Percentiles rank a stretch among this genome's conserved stretches.
Evolutionary conservation across 2,113 vertebrate genomes (phyloP).

Genomic region (Chelonoidis abingdonii): DNA sequence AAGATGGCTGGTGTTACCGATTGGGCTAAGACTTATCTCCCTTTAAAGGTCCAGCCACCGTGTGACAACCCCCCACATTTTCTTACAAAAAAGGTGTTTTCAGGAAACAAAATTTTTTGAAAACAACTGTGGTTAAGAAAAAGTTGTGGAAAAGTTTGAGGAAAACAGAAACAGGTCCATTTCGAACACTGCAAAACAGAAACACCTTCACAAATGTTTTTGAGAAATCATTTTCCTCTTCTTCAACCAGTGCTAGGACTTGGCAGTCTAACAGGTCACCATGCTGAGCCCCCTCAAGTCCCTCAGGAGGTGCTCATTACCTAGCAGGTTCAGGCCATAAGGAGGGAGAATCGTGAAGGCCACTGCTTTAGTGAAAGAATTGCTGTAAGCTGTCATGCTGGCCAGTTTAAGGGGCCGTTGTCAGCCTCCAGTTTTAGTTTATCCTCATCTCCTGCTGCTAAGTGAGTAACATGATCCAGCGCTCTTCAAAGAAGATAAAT

Average conservation of each 20-base stretch:
- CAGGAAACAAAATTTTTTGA: not conserved
- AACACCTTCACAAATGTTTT: not conserved
- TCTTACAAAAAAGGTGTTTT: not conserved
- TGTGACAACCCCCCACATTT: not conserved
- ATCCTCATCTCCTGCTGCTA: conserved; percentile 73
- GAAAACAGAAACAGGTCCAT: not conserved
- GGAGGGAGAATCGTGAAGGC: not conserved
- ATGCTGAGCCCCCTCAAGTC: not conserved
- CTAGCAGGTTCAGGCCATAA: not conserved
- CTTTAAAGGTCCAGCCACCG: not conserved
- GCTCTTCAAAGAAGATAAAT: conserved; percentile 59
- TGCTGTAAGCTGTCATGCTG: not conserved
- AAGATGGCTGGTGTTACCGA: not conserved
- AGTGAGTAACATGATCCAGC: conserved; percentile 70
- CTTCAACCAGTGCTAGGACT: not conserved
- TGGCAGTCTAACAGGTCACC: not conserved
- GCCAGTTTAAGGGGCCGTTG: conserved; percentile 20
- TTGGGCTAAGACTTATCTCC: not conserved
- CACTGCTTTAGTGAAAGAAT: not conserved
- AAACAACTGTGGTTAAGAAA: not conserved
- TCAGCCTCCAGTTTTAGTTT: conserved; percentile 70
- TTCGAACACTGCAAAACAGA: not conserved
- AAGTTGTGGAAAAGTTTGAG: not conserved
- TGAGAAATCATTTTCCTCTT: not conserved
- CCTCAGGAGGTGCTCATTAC: not conserved